These are phyloP conservation scores for Plagodis pulveraria DNA, from an alignment of 2,888 invertebrate genomes.

Conservation along the genomic window DNA sequence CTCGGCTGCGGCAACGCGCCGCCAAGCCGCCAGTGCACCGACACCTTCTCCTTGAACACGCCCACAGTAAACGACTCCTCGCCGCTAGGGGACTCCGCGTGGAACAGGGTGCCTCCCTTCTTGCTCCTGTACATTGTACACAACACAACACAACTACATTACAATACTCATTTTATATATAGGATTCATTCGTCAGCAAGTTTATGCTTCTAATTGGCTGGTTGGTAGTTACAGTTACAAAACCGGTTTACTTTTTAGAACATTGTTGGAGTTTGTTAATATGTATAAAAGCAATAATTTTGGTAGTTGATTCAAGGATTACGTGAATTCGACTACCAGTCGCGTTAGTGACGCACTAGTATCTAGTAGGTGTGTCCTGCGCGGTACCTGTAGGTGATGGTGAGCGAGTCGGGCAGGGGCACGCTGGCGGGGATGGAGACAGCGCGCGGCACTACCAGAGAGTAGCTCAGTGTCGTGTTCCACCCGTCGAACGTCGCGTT, in stretches of 20 bases:
- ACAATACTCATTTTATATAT: no score
- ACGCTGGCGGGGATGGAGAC: constrained; percentile 36
- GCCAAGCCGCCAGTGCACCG: constrained; percentile 85
- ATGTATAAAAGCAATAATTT: no score
- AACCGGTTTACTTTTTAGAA: no score
- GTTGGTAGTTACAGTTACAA: no score
- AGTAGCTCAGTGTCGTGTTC: constrained; percentile 87
- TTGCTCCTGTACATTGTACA: constrained; percentile 83
- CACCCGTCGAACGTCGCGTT: constrained; percentile 94
- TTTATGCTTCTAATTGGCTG: no score
- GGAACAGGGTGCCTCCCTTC: constrained; percentile 91
- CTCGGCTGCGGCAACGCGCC: constrained; percentile 89
- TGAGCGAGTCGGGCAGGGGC: constrained; percentile 56
- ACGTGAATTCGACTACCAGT: no score
- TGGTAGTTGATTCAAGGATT: no score
- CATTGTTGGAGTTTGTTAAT: no score
- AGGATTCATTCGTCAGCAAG: no score
- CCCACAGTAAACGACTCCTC: constrained; percentile 84
- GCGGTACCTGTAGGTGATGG: constrained; percentile 66
- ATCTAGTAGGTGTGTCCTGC: not conserved
- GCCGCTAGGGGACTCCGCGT: constrained; percentile 70
- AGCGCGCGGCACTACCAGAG: constrained; percentile 72
- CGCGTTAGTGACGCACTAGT: no score
- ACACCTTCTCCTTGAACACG: constrained; percentile 88
- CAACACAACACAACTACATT: no score